A percentile compares a stretch with the other conserved stretches of the same genome.
Conservation (phyloP, 1,140 invertebrate species). For the Riptortus pedestris region DNA sequence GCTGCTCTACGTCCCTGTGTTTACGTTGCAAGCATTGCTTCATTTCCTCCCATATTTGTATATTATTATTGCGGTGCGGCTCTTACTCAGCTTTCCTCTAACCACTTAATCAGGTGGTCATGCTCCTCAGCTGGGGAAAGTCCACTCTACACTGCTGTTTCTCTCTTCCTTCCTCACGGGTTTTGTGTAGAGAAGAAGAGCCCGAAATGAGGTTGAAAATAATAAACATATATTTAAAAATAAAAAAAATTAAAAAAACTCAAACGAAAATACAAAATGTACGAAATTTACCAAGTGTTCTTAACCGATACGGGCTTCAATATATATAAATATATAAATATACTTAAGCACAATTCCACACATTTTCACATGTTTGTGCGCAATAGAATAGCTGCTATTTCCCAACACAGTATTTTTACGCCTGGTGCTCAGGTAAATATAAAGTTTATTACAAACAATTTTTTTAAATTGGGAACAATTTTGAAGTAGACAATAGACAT, state of each 20-base stretch:
- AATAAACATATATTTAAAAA: neutral
- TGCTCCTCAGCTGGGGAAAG: neutral
- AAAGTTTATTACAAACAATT: slow-evolving; percentile 17
- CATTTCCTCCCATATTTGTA: slow-evolving; percentile 17
- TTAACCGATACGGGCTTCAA: slow-evolving; percentile 7
- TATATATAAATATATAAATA: no score
- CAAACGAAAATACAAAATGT: neutral
- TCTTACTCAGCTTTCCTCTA: neutral
- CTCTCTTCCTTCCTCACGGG: slow-evolving; percentile 1
- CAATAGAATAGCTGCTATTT: slow-evolving; percentile 24
- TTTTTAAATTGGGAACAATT: slow-evolving; percentile 29
- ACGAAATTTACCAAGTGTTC: slow-evolving; percentile 12
- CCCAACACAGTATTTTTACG: slow-evolving; percentile 18
- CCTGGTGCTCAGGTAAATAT: slow-evolving; percentile 24
- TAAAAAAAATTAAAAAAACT: neutral
- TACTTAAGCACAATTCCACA: slow-evolving; percentile 7
- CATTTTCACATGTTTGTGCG: slow-evolving; percentile 8
- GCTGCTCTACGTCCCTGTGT: slow-evolving; percentile 12
- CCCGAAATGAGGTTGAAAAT: slow-evolving; percentile 1
- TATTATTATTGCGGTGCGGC: neutral
- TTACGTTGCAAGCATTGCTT: slow-evolving; percentile 24
- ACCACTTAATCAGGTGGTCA: neutral
- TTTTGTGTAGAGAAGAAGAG: slow-evolving; percentile 3
- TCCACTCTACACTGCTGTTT: slow-evolving; percentile 3
- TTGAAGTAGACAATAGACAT: slow-evolving; percentile 28